These are phyloP conservation scores for Pocota personata DNA, from an alignment of 2,888 invertebrate species.

Conservation along the genomic window DNA sequence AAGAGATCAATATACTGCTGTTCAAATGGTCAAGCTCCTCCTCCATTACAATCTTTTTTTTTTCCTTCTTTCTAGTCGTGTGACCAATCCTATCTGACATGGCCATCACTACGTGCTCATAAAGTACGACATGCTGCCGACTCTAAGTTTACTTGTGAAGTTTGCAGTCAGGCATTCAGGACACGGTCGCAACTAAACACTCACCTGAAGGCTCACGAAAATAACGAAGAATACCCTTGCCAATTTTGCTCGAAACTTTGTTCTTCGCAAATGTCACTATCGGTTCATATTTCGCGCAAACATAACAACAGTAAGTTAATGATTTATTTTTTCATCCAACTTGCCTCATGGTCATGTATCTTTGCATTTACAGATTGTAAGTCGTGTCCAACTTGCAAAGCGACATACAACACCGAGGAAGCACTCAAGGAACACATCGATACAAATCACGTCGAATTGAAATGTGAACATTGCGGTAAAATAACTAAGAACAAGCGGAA, in stretches of 20 bases:
- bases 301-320: slow-evolving; percentile 79
- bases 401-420: slow-evolving; percentile 76
- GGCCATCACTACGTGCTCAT: slow-evolving; percentile 79
- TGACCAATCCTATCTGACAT: slow-evolving; percentile 77
- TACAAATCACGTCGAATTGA: slow-evolving; percentile 77
- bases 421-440: slow-evolving; percentile 78
- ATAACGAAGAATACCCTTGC: slow-evolving; percentile 75
- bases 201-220: slow-evolving; percentile 57
- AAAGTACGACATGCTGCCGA: slow-evolving; percentile 74
- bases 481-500: slow-evolving; percentile 79
- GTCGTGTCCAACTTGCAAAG: slow-evolving; percentile 77
- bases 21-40: no score
- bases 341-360: background rate
- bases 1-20: no score
- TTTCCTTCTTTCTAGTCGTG: slow-evolving; percentile 77
- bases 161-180: slow-evolving; percentile 57
- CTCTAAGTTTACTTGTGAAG: slow-evolving; percentile 29
- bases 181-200: slow-evolving; percentile 68
- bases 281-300: slow-evolving; percentile 80
- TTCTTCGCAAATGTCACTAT: slow-evolving; percentile 79
- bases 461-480: slow-evolving; percentile 78
- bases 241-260: slow-evolving; percentile 80
- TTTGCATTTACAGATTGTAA: slow-evolving; percentile 47
- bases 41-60: no score
- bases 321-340: slow-evolving; percentile 58